phyloP scores from a whole-genome alignment of 2,797 vertebrate species.

The Alosa sapidissima region DNA sequence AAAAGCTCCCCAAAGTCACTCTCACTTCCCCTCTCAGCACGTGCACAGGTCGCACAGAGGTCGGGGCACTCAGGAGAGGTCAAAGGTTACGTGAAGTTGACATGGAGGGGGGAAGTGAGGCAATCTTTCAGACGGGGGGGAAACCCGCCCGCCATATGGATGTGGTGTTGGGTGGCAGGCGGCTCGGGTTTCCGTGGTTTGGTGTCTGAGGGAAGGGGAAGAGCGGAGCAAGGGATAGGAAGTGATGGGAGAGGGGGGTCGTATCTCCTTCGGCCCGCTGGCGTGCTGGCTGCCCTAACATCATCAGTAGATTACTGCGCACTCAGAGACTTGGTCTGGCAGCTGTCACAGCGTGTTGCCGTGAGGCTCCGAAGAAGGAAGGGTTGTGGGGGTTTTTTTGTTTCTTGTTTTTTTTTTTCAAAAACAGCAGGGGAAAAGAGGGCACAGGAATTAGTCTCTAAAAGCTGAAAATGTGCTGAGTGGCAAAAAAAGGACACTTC shows the following conservation, averaged over 20 bases:
- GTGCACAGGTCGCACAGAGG: not conserved
- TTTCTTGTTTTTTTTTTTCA: not conserved
- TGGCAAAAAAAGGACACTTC: slow-evolving; percentile 3
- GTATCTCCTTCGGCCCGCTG: not conserved
- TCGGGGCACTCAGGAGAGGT: not conserved
- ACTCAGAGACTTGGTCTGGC: not conserved
- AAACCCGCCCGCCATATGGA: not conserved
- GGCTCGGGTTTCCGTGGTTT: not conserved
- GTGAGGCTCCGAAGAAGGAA: not conserved
- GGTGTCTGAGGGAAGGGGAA: not conserved
- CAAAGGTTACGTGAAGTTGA: slow-evolving; percentile 11
- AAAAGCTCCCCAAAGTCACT: slow-evolving; percentile 1
- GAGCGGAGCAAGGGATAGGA: not conserved
- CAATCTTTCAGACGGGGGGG: not conserved
- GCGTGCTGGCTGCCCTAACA: not conserved
- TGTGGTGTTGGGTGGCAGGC: not conserved
- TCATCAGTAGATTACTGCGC: not conserved
- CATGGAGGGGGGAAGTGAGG: not conserved
- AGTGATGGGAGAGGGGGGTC: not conserved
- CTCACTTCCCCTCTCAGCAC: not conserved
- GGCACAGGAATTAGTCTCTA: not conserved
- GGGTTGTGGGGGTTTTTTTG: not conserved
- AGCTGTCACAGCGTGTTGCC: not conserved
- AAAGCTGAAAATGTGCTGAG: not conserved
- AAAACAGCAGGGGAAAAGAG: not conserved